These are phyloP conservation scores for Oryzias celebensis DNA, from an alignment of 2,113 vertebrate species.

Conservation along the genomic window DNA sequence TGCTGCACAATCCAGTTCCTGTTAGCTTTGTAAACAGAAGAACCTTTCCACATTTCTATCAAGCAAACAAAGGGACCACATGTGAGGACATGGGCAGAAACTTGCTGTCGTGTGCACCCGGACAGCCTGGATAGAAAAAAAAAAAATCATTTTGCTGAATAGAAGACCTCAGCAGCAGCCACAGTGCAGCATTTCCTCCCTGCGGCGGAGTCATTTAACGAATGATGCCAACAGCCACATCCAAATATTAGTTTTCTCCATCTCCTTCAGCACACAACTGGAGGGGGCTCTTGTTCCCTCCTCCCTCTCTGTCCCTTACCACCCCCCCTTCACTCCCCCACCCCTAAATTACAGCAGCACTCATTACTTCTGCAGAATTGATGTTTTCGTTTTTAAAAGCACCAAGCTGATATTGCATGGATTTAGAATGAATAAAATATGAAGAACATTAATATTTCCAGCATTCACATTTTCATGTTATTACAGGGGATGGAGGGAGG, in stretches of 20 bases:
- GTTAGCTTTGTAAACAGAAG: slow-evolving; percentile 59
- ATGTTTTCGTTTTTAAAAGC: slow-evolving; percentile 76
- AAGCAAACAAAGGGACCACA: slow-evolving; percentile 30
- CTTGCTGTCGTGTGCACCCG: background rate
- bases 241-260: slow-evolving; percentile 70
- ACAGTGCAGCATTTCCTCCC: slow-evolving; percentile 25
- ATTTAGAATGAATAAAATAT: slow-evolving; percentile 80
- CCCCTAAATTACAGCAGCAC: slow-evolving; percentile 47
- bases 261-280: slow-evolving; percentile 50
- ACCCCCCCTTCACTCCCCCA: slow-evolving; percentile 21
- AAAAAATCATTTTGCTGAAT: slow-evolving; percentile 31
- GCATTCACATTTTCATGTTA: slow-evolving; percentile 55
- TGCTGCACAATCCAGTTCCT: slow-evolving; percentile 30
- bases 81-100: background rate
- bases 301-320: slow-evolving; percentile 18
- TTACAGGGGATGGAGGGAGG: slow-evolving; percentile 49
- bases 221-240: slow-evolving; percentile 38
- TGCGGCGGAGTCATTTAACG: slow-evolving; percentile 55
- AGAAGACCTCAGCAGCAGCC: slow-evolving; percentile 32
- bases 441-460: slow-evolving; percentile 76
- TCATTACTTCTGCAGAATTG: slow-evolving; percentile 70
- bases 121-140: background rate
- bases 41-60: slow-evolving; percentile 56
- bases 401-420: slow-evolving; percentile 54
- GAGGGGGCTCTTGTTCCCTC: slow-evolving; percentile 44